These are phyloP conservation scores for Phoeniculus purpureus DNA, from an alignment of 2,797 vertebrate genomes.

Conservation along the genomic window DNA sequence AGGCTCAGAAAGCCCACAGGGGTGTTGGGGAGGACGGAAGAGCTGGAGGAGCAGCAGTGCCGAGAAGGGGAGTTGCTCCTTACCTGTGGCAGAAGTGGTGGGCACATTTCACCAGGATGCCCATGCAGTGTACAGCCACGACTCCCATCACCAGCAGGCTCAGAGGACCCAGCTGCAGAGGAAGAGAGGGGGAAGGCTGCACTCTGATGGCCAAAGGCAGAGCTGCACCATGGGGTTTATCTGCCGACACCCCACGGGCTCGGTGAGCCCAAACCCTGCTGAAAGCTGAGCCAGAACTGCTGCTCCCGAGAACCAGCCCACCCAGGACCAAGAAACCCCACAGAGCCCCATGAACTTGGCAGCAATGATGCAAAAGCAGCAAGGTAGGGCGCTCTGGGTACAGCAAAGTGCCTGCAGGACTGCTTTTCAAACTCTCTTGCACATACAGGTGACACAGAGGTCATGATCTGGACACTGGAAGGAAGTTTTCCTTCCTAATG, in stretches of 20 bases:
- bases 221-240: not conserved
- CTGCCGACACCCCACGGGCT: not conserved
- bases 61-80: conserved; percentile 26
- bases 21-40: not conserved
- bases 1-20: not conserved
- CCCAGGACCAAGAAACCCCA: not conserved
- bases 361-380: not conserved
- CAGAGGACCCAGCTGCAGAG: conserved; percentile 88
- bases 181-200: conserved; percentile 29
- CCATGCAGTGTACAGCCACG: conserved; percentile 94
- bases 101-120: conserved; percentile 90
- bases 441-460: not conserved
- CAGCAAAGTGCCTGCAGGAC: not conserved
- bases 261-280: not conserved
- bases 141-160: conserved; percentile 91
- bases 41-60: not conserved
- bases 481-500: not conserved
- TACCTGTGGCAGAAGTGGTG: conserved; percentile 92
- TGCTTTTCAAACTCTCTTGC: not conserved
- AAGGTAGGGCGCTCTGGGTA: not conserved
- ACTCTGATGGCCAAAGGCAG: conserved; percentile 52
- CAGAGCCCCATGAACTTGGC: not conserved
- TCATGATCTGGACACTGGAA: not conserved
- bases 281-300: not conserved
- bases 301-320: not conserved